phyloP scores from a whole-genome alignment of 2,888 invertebrate genomes.

The Calameuta pallipes region DNA sequence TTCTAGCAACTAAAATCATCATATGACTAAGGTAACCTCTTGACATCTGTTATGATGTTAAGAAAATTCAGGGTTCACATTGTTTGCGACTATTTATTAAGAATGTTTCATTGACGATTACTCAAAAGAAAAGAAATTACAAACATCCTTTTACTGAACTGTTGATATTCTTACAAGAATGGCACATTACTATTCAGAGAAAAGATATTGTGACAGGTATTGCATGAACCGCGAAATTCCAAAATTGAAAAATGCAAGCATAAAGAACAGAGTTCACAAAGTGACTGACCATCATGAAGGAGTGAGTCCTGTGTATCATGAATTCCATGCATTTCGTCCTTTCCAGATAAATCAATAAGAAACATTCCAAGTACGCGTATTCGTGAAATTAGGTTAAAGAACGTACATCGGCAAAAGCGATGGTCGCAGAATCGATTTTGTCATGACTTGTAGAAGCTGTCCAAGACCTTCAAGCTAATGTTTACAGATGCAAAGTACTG shows the following conservation, averaged over 20 bases:
- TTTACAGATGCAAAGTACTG: neutral
- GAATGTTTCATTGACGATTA: neutral
- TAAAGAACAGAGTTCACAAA: neutral
- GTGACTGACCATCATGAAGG: neutral
- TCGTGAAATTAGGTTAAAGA: conserved; percentile 43
- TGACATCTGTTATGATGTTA: neutral
- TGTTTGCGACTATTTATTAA: neutral
- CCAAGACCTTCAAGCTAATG: neutral
- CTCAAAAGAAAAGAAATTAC: neutral
- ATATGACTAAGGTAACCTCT: neutral
- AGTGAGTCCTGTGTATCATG: neutral
- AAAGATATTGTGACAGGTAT: neutral
- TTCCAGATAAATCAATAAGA: neutral
- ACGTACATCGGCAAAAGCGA: conserved; percentile 1
- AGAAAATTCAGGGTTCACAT: neutral
- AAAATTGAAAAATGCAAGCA: neutral
- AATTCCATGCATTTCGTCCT: neutral
- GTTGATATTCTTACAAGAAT: neutral
- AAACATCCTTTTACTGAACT: neutral
- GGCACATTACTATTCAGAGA: neutral
- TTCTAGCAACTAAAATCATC: neutral
- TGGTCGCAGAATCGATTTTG: conserved; percentile 7
- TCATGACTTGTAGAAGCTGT: neutral
- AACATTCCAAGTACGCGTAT: neutral
- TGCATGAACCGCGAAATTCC: neutral